Evolutionary conservation across 1,140 invertebrate genomes (phyloP).

Genomic region (Thalassaphorura encarpata): DNA sequence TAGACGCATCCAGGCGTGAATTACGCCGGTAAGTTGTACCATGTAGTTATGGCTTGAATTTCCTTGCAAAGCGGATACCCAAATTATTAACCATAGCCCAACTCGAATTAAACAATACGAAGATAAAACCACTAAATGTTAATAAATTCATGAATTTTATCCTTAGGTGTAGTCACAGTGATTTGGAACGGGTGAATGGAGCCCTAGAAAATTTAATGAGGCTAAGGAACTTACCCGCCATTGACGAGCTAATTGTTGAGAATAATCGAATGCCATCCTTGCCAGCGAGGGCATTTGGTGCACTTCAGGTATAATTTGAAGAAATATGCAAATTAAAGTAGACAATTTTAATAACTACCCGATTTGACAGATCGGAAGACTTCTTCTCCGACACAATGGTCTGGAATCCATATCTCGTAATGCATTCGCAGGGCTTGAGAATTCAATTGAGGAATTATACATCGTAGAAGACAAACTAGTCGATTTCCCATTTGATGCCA

Average conservation of each 20-base stretch:
- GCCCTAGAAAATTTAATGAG: constrained; percentile 55
- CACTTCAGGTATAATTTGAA: constrained; percentile 56
- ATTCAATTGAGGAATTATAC: constrained; percentile 64
- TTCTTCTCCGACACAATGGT: constrained; percentile 72
- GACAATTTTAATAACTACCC: too few species aligned
- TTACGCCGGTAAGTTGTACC: too few species aligned
- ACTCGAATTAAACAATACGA: too few species aligned
- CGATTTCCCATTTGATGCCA: constrained; percentile 62
- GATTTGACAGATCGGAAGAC: constrained; percentile 40
- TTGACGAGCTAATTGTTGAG: constrained; percentile 75
- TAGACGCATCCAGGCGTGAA: too few species aligned
- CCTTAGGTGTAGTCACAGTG: constrained; percentile 74
- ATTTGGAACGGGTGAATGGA: constrained; percentile 60
- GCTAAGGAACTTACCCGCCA: constrained; percentile 40
- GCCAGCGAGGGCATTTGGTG: constrained; percentile 63
- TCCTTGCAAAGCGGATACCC: too few species aligned
- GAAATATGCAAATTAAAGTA: too few species aligned
- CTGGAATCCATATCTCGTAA: constrained; percentile 67
- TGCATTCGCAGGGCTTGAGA: constrained; percentile 62
- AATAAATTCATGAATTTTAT: background rate
- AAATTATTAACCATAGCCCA: too few species aligned
- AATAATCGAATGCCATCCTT: constrained; percentile 71
- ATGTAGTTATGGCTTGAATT: background rate
- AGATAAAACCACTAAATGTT: background rate
- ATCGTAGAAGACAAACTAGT: constrained; percentile 69